Evolutionary conservation across 2,797 vertebrate genomes (phyloP).

Genomic region (Sebastes iracundus): DNA sequence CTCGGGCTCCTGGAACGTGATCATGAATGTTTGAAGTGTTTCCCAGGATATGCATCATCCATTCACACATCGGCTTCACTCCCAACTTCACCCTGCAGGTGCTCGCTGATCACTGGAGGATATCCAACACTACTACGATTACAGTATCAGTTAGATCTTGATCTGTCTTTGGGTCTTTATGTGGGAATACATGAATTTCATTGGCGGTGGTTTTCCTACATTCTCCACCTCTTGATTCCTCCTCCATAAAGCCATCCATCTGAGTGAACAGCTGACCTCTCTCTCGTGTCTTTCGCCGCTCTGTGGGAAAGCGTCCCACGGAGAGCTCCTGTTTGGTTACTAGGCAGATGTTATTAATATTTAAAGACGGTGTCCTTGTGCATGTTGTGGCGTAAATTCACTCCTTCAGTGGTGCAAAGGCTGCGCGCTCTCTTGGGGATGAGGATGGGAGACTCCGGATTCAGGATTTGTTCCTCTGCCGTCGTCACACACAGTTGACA

Average conservation of each 20-base stretch:
- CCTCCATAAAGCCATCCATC: slow-evolving; percentile 25
- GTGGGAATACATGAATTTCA: slow-evolving; percentile 37
- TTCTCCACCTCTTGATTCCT: slow-evolving; percentile 9
- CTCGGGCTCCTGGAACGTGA: slow-evolving; percentile 15
- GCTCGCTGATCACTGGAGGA: slow-evolving; percentile 33
- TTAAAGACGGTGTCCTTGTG: slow-evolving; percentile 69
- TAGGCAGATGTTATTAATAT: slow-evolving; percentile 82
- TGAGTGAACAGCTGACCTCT: slow-evolving; percentile 53
- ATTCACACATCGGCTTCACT: slow-evolving; percentile 27
- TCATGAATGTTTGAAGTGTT: slow-evolving; percentile 18
- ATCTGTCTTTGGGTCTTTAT: slow-evolving; percentile 34
- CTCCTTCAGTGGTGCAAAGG: slow-evolving; percentile 60
- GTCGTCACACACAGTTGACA: slow-evolving; percentile 59
- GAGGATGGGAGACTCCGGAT: slow-evolving; percentile 39
- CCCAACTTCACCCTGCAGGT: slow-evolving; percentile 32
- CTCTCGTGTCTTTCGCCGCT: slow-evolving; percentile 18
- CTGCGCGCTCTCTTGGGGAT: slow-evolving; percentile 41
- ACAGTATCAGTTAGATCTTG: slow-evolving; percentile 35
- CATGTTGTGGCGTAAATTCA: slow-evolving; percentile 66
- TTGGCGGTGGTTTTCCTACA: background rate
- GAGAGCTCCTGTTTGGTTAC: slow-evolving; percentile 67
- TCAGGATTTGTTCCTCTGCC: slow-evolving; percentile 27
- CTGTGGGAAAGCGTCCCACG: slow-evolving; percentile 9
- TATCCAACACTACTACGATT: slow-evolving; percentile 19
- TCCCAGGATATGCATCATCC: slow-evolving; percentile 18